These are phyloP conservation scores for Cygnus olor DNA, from an alignment of 2,797 vertebrate genomes.

Conservation along the genomic window DNA sequence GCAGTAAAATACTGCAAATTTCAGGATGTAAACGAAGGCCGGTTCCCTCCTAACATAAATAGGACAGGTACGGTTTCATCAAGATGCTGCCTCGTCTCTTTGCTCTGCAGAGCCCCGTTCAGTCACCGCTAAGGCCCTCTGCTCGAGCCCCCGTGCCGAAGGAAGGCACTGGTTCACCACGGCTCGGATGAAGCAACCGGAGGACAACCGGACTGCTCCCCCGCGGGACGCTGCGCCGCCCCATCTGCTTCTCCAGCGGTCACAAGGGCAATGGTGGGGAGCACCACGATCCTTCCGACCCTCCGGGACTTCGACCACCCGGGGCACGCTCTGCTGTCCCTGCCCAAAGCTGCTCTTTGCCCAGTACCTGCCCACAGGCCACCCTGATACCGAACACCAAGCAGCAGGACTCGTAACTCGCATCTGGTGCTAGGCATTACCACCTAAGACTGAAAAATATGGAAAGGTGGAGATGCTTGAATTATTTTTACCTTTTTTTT, in stretches of 20 bases:
- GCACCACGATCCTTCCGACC: accelerated
- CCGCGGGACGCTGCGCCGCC: neutral
- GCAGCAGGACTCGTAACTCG: neutral
- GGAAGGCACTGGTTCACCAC: neutral
- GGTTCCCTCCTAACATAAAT: accelerated
- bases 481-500: neutral
- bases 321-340: accelerated
- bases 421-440: neutral
- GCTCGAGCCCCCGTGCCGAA: neutral
- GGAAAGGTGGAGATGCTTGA: neutral
- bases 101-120: neutral
- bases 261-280: neutral
- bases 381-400: too few species aligned
- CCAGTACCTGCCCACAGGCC: neutral
- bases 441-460: neutral
- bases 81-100: accelerated
- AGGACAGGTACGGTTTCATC: accelerated
- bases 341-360: too few species aligned
- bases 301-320: accelerated
- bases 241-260: too few species aligned
- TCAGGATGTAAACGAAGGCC: neutral
- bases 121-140: accelerated
- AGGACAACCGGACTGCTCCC: accelerated
- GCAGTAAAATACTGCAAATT: neutral
- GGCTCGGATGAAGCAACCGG: accelerated